Conservation (phyloP, 1,140 invertebrate species). For the Orussus abietinus region DNA sequence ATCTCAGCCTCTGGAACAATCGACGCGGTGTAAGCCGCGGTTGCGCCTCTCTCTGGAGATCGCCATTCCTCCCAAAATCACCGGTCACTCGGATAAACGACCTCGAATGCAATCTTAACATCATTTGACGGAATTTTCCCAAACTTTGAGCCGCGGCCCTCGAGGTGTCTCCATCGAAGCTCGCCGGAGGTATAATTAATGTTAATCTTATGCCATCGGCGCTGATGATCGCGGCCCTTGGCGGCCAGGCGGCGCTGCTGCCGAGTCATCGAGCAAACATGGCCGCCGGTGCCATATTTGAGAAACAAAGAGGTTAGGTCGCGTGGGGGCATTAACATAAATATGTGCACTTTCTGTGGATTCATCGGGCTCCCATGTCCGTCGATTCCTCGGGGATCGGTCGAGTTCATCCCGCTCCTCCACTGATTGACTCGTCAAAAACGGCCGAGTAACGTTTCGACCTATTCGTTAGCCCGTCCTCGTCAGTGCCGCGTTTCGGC, state of each 20-base stretch:
- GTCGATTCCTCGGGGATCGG: constrained; percentile 20
- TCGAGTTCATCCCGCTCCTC: constrained; percentile 11
- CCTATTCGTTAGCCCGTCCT: constrained; percentile 47
- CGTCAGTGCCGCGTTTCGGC: constrained; percentile 22
- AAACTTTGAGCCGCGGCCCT: no score
- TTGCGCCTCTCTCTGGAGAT: no score
- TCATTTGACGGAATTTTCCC: no score
- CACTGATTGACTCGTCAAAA: constrained; percentile 50
- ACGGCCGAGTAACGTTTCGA: constrained; percentile 45
- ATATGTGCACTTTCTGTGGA: constrained; percentile 40
- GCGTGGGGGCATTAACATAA: constrained; percentile 41
- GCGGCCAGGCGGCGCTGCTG: constrained; percentile 4
- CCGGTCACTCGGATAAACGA: no score
- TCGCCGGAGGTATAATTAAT: constrained; percentile 18
- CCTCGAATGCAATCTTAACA: no score
- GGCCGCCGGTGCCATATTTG: constrained; percentile 4
- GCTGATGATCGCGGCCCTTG: constrained; percentile 21
- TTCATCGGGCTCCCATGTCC: constrained; percentile 27
- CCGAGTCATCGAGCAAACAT: constrained; percentile 5
- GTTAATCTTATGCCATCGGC: constrained; percentile 26
- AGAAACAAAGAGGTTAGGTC: constrained; percentile 29
- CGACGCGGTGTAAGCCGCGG: no score
- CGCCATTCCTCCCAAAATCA: no score
- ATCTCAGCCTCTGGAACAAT: no score
- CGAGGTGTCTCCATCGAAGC: no score